Evolutionary conservation across 92 coral and sea anemone genomes (phyloP), one percentile per base, ranked within the genome.

Genomic region (Meandrina meandrites): DNA sequence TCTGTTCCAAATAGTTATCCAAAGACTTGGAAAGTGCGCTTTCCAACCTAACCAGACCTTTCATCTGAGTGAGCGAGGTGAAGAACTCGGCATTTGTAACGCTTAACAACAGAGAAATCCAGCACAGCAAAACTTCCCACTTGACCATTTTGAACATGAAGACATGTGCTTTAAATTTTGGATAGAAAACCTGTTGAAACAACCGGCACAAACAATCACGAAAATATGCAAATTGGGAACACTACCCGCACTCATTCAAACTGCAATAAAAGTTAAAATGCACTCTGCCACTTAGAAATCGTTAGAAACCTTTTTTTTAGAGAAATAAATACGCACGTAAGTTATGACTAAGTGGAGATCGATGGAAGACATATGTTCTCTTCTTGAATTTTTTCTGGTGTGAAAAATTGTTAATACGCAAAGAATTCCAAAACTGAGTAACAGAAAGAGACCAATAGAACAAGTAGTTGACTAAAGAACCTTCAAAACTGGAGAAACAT

Each of bases 11-110:
- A 72, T 94, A 94, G 54, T 50, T 74, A 31, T 94, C 98, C 21
- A 94, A 85, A 12, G 94, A 82, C 24, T 86, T 80, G 11, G 88
- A 79, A 17, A 94, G 88, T 11, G 88, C 84, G 32, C 82, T 80
- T 81, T 94, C 98, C 54, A 93, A 89, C 32, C 98, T 80, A 37
- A 91, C 89, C 12, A 94, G 90, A 40, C 98, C 96, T 91, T 94
- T 94, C 79, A 94, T 79, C 51, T 78, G 93, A 18, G 37, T 34
- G 27, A 86, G 77, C 24, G 88, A 85, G 7, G 88, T 76, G 22
- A 76, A 85, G 2, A 85, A 18, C 11, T 85, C 88, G 30, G 50
- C 88, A 10, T 16, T 19, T 28, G 79, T 7, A 19, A 64, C 50
- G 48, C 75, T 77, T 9, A 42, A 45, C 30, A 11, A 18, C 30